A percentile compares a stretch with the other conserved stretches of the same genome.
Evolutionary conservation across 2,113 vertebrate genomes (phyloP).

Genomic region (Rhinolophus sinicus): DNA sequence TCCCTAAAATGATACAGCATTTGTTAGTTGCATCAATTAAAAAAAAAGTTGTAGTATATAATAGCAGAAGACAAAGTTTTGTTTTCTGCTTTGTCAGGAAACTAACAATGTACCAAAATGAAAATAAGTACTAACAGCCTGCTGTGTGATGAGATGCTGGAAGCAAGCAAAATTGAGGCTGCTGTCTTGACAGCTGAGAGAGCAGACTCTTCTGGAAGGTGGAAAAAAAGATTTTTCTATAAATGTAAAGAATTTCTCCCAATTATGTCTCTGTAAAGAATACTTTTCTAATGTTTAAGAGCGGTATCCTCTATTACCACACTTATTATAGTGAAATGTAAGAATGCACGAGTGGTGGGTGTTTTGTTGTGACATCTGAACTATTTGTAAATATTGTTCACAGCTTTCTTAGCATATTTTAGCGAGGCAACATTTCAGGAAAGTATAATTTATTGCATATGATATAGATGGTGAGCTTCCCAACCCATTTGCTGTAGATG

Average conservation of each 20-base stretch:
- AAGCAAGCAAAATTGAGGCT: slow-evolving; percentile 59
- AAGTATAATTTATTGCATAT: slow-evolving; percentile 85
- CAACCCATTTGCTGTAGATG: slow-evolving; percentile 72
- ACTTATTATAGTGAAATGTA: slow-evolving; percentile 79
- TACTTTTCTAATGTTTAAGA: slow-evolving; percentile 80
- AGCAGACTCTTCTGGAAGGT: slow-evolving; percentile 60
- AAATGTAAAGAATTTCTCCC: slow-evolving; percentile 79
- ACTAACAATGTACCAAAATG: slow-evolving; percentile 65
- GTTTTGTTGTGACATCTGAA: slow-evolving; percentile 87
- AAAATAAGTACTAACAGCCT: slow-evolving; percentile 58
- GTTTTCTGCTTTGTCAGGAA: slow-evolving; percentile 72
- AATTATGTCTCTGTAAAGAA: slow-evolving; percentile 74
- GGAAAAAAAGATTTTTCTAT: slow-evolving; percentile 67
- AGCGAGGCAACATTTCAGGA: slow-evolving; percentile 82
- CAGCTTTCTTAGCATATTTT: slow-evolving; percentile 86
- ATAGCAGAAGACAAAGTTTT: background rate
- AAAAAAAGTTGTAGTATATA: background rate
- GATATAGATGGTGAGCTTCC: slow-evolving; percentile 80
- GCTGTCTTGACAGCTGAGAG: slow-evolving; percentile 76
- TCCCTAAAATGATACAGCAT: background rate
- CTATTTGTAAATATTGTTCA: slow-evolving; percentile 89
- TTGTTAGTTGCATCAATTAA: slow-evolving; percentile 37
- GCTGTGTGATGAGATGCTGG: slow-evolving; percentile 49
- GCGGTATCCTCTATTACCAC: slow-evolving; percentile 81
- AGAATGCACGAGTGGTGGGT: slow-evolving; percentile 82